Percentiles rank a stretch among this genome's conserved stretches.
These are phyloP conservation scores for Phoebastria nigripes DNA, from an alignment of 2,797 vertebrate species.

Conservation along the genomic window DNA sequence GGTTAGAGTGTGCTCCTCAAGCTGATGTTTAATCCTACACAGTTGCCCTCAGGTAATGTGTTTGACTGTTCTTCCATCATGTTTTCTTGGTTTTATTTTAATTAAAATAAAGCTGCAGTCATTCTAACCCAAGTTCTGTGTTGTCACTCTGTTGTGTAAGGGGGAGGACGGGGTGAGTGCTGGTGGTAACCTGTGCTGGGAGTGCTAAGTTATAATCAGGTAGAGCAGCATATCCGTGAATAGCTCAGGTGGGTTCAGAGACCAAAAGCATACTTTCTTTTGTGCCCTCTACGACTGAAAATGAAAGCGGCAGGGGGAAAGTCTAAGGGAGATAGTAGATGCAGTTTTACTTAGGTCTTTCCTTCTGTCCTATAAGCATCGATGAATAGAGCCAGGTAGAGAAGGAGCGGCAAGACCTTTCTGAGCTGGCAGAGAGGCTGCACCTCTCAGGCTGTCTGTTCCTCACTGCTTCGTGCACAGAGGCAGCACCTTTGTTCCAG, in stretches of 20 bases:
- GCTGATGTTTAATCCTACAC: not conserved
- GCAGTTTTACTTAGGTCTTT: not conserved
- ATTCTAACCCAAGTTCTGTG: conserved; percentile 22
- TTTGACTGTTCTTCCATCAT: conserved; percentile 27
- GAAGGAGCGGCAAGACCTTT: not conserved
- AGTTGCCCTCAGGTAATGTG: conserved; percentile 5
- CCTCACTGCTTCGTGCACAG: not conserved
- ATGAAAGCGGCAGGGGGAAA: not conserved
- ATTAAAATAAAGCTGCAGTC: not conserved
- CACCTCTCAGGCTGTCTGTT: not conserved
- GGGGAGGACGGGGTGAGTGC: not conserved
- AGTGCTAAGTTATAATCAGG: not conserved
- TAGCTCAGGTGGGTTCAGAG: not conserved
- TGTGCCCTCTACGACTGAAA: not conserved
- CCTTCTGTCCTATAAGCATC: fast-evolving
- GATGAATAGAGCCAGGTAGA: not conserved
- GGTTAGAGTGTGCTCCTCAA: not conserved
- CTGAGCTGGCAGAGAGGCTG: not conserved
- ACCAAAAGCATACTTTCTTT: not conserved
- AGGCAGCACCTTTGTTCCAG: not conserved
- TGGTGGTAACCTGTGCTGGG: not conserved
- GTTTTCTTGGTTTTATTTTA: conserved; percentile 22
- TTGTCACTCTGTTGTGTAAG: conserved; percentile 31
- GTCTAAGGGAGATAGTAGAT: not conserved
- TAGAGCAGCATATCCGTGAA: not conserved